Conservation (phyloP, 2,888 invertebrate genomes). For the Pandemis heparana region DNA sequence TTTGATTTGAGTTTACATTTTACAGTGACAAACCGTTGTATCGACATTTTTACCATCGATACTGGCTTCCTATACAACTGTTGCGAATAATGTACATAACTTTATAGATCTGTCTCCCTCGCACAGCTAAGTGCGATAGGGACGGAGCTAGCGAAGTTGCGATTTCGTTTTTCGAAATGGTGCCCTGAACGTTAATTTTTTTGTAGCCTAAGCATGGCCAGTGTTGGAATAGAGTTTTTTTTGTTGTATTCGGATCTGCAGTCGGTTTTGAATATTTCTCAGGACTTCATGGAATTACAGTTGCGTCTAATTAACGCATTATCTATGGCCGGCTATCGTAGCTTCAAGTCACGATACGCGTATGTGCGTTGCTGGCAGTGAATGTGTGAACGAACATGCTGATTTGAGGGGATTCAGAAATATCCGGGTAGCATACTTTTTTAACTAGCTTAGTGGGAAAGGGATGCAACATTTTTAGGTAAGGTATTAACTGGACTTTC, state of each 20-base stretch:
- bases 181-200: constrained; percentile 16
- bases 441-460: neutral
- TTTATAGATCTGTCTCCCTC: constrained; percentile 6
- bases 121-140: neutral
- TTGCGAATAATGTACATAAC: neutral
- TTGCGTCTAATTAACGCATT: no score
- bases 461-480: neutral
- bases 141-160: neutral
- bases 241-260: constrained; percentile 31
- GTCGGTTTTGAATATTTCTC: constrained; percentile 33
- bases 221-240: constrained; percentile 35
- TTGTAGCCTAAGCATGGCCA: constrained; percentile 31
- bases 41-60: constrained; percentile 20
- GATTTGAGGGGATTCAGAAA: neutral
- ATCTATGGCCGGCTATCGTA: no score
- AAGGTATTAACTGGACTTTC: neutral
- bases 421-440: neutral
- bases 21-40: constrained; percentile 29
- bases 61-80: constrained; percentile 14
- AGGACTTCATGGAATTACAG: neutral
- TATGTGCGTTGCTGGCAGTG: no score
- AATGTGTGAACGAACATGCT: neutral
- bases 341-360: no score
- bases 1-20: constrained; percentile 7
- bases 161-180: neutral